phyloP scores from a whole-genome alignment of 2,888 invertebrate species.

The Drosophila anceps region DNA sequence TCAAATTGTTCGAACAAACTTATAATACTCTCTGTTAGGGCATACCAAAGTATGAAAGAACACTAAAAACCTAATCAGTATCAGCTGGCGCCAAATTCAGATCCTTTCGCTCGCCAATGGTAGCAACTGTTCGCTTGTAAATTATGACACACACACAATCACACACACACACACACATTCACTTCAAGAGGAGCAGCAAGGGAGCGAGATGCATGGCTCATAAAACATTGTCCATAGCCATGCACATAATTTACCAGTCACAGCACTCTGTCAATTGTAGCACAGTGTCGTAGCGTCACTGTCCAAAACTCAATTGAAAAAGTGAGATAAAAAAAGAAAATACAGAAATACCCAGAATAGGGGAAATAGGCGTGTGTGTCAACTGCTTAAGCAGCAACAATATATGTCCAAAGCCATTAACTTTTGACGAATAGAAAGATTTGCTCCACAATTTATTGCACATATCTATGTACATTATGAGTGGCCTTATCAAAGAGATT shows the following conservation, averaged over 20 bases:
- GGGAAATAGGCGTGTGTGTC: not conserved
- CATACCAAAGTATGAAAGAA: not conserved
- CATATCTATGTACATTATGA: not conserved
- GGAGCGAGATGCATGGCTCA: constrained; percentile 39
- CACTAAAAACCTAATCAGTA: constrained; percentile 49
- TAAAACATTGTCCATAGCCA: constrained; percentile 52
- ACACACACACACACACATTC: too few relatives aligned
- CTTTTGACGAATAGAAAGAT: constrained; percentile 16
- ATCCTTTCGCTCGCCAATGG: constrained; percentile 26
- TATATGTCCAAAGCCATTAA: constrained; percentile 1
- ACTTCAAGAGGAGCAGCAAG: too few relatives aligned
- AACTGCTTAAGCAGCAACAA: not conserved
- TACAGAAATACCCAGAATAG: not conserved
- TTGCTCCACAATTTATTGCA: constrained; percentile 4
- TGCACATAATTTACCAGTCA: constrained; percentile 56
- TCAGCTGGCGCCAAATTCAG: constrained; percentile 22
- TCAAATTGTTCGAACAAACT: too few relatives aligned
- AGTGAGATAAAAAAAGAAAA: not conserved
- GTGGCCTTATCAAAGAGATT: not conserved
- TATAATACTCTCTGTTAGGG: not conserved
- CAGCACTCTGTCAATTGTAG: constrained; percentile 20
- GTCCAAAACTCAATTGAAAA: constrained; percentile 9
- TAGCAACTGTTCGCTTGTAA: constrained; percentile 53
- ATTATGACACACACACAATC: constrained; percentile 56
- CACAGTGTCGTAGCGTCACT: constrained; percentile 7